Percentiles rank a stretch among this genome's conserved stretches.
phyloP scores from a whole-genome alignment of 2,113 vertebrate species.

The Proteles cristata region DNA sequence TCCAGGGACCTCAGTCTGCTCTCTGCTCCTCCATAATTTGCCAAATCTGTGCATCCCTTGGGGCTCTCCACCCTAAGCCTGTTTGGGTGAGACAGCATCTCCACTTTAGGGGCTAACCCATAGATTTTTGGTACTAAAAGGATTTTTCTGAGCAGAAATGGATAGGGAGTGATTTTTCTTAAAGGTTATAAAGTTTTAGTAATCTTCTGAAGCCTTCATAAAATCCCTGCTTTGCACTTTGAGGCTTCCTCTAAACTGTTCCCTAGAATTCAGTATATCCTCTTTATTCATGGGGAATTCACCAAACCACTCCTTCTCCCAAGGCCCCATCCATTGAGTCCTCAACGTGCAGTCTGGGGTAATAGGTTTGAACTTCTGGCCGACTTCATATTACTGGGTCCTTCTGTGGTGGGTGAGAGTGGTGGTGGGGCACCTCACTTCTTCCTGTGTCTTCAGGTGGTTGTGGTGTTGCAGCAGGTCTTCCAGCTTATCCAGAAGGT shows the following conservation, averaged over 20 bases:
- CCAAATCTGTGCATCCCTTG: neutral
- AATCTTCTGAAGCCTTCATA: slow-evolving; percentile 32
- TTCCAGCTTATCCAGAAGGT: slow-evolving; percentile 99
- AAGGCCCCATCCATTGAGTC: neutral
- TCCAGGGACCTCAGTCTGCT: slow-evolving; percentile 10
- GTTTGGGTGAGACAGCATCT: neutral
- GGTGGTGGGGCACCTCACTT: neutral
- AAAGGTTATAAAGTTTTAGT: neutral
- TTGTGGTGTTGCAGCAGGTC: slow-evolving; percentile 98
- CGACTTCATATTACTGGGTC: neutral
- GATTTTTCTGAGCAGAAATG: slow-evolving; percentile 11
- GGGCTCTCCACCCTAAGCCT: neutral
- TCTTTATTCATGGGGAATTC: neutral
- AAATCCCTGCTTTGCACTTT: slow-evolving; percentile 29
- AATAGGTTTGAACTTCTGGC: neutral
- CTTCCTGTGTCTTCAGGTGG: slow-evolving; percentile 89
- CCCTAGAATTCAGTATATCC: neutral
- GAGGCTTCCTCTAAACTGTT: slow-evolving; percentile 46
- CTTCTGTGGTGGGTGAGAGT: neutral
- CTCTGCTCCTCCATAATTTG: slow-evolving; percentile 40
- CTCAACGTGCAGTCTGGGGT: neutral
- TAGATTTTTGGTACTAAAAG: neutral
- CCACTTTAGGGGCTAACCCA: neutral
- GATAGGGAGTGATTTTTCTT: neutral
- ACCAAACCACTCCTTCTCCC: neutral